Evolutionary conservation across 2,113 vertebrate species (phyloP), one percentile per base, ranked within the genome.

Genomic region (Myotis davidii): DNA sequence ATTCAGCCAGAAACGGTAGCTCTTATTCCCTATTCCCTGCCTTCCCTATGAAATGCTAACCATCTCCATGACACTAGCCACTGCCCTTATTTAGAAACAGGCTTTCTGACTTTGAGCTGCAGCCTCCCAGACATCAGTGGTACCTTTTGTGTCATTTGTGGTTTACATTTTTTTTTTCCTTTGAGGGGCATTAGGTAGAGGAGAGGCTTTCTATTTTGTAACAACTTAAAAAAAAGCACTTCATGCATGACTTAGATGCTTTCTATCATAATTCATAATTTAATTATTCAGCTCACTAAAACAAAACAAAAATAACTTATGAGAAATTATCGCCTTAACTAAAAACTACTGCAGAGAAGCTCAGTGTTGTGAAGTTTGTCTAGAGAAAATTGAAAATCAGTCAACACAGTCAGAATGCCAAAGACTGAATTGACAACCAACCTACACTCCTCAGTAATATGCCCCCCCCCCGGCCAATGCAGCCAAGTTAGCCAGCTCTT

Each of bases 301-400:
- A 83, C 69, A 76, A 86, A 89, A 20, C 78, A 69, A 79, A 56
- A 61, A 4, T 52, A 90, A 56, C 8, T 45, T 42, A 23, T 3
- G 3, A 85, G 29, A 54, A 92, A 84, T 23, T 42, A 64, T 4
- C 81, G 67, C 18, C 20, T 85, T 89, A 83, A 37, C 5, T 83
- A 59, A 39, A 87, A 92, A 84, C 13, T 78, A 25, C n/a, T 79
- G 12, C 45, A 79, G 56, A n/a, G n/a, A 39, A 90, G 18, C n/a
- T 61, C 32, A 83, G 6, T 72, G 61, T 32, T 59, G 52, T n/a
- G 10, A 91, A 52, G 1, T 73, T 3, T 77, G 13, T 72, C 21
- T 94, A 85, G 42, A 65, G 29, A 92, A 92, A 88, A 89, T 6
- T 72, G 16, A 93, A 85, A 95, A 91, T 34, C 6, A 59, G 4